These are phyloP conservation scores for Gasterosteus nipponicus DNA, from an alignment of 2,113 vertebrate genomes.

Conservation along the genomic window DNA sequence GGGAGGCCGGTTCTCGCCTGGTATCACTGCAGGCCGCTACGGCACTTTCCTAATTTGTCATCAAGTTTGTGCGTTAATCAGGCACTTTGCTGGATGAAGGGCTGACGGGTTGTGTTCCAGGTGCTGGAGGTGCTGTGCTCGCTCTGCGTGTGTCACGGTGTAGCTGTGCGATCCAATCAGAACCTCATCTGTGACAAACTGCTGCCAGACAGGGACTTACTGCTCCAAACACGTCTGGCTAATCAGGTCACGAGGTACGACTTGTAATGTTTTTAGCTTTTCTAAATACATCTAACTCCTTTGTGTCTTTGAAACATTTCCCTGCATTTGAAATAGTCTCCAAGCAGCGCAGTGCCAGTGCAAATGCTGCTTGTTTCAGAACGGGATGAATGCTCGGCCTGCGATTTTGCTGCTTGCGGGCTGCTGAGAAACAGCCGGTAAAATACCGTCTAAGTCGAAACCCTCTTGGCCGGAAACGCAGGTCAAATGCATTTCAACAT, in stretches of 20 bases:
- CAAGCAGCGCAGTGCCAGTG: neutral
- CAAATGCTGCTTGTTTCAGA: neutral
- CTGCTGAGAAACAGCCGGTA: neutral
- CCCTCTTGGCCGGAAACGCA: too few species aligned
- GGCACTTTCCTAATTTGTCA: neutral
- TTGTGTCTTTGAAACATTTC: neutral
- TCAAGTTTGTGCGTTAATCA: slow-evolving; percentile 37
- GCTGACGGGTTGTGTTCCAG: slow-evolving; percentile 77
- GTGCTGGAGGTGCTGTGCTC: slow-evolving; percentile 94
- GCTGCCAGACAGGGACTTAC: slow-evolving; percentile 90
- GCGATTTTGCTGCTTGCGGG: neutral
- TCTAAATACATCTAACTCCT: neutral
- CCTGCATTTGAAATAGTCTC: neutral
- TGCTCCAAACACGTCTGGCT: slow-evolving; percentile 91
- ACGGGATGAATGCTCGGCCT: neutral
- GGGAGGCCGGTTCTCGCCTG: neutral
- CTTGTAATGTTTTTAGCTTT: neutral
- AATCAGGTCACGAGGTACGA: slow-evolving; percentile 92
- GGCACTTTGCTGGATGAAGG: slow-evolving; percentile 31
- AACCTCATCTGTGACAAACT: slow-evolving; percentile 95
- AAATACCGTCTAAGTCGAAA: neutral
- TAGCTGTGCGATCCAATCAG: slow-evolving; percentile 94
- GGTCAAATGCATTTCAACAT: too few species aligned
- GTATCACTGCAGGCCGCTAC: neutral
- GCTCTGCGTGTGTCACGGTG: slow-evolving; percentile 92